Evolutionary conservation across 2,113 vertebrate genomes (phyloP).

Genomic region (Kryptolebias marmoratus): DNA sequence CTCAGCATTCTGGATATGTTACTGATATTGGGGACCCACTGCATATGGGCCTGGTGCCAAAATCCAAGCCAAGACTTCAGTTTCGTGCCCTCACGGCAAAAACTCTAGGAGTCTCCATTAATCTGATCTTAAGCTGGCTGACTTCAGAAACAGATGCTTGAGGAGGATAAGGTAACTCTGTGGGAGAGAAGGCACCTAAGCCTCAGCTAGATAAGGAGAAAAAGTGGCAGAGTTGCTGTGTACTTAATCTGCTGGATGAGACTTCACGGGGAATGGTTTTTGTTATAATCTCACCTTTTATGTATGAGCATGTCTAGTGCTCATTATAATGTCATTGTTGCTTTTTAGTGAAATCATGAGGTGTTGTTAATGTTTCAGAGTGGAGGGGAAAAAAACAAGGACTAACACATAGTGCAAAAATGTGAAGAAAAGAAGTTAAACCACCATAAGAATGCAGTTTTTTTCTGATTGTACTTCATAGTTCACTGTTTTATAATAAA

Average conservation of each 20-base stretch:
- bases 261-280: slow-evolving; percentile 53
- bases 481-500: not conserved
- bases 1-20: slow-evolving; percentile 59
- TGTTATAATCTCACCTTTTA: slow-evolving; percentile 35
- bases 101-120: slow-evolving; percentile 73
- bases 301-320: slow-evolving; percentile 11
- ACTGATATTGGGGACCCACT: slow-evolving; percentile 51
- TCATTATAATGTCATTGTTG: not conserved
- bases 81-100: slow-evolving; percentile 59
- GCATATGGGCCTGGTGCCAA: slow-evolving; percentile 35
- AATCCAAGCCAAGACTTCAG: slow-evolving; percentile 60
- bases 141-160: slow-evolving; percentile 76
- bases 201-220: slow-evolving; percentile 54
- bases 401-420: not conserved
- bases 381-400: not conserved
- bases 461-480: not conserved
- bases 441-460: not conserved
- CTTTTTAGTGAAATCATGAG: slow-evolving; percentile 9
- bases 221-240: slow-evolving; percentile 51
- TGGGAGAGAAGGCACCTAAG: slow-evolving; percentile 68
- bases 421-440: not conserved
- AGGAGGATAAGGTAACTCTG: slow-evolving; percentile 75
- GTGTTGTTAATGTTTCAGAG: not conserved
- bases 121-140: slow-evolving; percentile 75
- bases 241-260: slow-evolving; percentile 51